Conservation (phyloP, 1,140 invertebrate species). For the Heliconius congener region DNA sequence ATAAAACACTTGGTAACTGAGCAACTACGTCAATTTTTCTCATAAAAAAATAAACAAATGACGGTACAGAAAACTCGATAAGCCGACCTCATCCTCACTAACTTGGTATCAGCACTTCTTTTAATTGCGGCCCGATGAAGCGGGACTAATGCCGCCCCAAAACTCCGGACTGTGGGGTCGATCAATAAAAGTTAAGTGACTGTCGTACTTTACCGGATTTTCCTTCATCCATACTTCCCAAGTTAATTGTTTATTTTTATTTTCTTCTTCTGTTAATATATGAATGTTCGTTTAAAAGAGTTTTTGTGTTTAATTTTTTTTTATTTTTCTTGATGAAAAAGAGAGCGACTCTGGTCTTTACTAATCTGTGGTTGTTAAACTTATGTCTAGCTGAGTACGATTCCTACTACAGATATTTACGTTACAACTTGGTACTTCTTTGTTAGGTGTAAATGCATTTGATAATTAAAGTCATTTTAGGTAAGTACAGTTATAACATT, state of each 20-base stretch:
- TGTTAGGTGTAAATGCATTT: too few species aligned
- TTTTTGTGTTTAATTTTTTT: too few species aligned
- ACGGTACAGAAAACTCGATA: slow-evolving; percentile 36
- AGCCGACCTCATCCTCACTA: slow-evolving; percentile 36
- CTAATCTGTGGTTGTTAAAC: not conserved
- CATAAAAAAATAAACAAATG: slow-evolving; percentile 10
- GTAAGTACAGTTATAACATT: too few species aligned
- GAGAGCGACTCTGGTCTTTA: too few species aligned
- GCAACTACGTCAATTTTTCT: not conserved
- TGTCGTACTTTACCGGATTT: slow-evolving; percentile 13
- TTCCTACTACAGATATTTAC: too few species aligned
- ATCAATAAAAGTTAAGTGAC: slow-evolving; percentile 35
- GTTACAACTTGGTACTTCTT: too few species aligned
- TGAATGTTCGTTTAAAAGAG: not conserved
- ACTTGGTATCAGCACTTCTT: slow-evolving; percentile 52
- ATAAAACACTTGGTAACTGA: too few species aligned
- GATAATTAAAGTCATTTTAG: too few species aligned
- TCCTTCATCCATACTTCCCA: not conserved
- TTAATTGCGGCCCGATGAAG: slow-evolving; percentile 74
- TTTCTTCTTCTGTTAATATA: not conserved
- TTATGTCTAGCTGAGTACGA: too few species aligned
- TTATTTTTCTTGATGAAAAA: too few species aligned
- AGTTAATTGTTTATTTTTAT: slow-evolving; percentile 15
- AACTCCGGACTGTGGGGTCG: slow-evolving; percentile 39
- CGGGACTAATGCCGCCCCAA: slow-evolving; percentile 57